Base-by-base conservation (phyloP, 2,797 vertebrate genomes). In the Chromobotia macracanthus region DNA sequence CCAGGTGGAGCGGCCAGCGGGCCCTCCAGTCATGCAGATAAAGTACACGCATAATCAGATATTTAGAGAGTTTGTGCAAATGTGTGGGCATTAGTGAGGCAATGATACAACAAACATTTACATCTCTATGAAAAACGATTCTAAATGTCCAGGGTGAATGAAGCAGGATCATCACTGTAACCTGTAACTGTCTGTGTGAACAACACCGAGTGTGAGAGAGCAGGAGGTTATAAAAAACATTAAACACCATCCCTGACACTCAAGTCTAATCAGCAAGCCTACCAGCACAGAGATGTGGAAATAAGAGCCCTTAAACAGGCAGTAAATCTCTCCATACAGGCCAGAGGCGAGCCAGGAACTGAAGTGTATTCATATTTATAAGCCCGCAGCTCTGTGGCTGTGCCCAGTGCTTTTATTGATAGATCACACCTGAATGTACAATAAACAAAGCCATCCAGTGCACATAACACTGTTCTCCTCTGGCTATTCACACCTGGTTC, bases 301-400 rank as follows among this genome's bases (percentile, higher is more conserved):
- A 85, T 85, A 79, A 85, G 80, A 82, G 84, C 64, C 83, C 79
- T 85, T 84, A 84, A 87, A 83, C 41, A 66, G 77, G 76, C 79
- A 56, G 84, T 85, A 85, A 85, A 87, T 87, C 82, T 83, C 41
- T 38, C 19, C 23, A 70, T 81, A 81, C 83, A 71, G 72, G 80
- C 80, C 55, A 50, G 38, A 10, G 70, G 81, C 72, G 31, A 74
- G 71, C 64, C 73, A 44, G 35, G 69, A 76, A 76, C 74, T 55
- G 74, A 76, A 73, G 83, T 19, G 72, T 68, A 84, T 87, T 85
- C 77, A 84, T 85, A 85, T 87, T 87, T 81, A 87, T 85, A 71
- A 70, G 78, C 74, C 67, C 16, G 60, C 58, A 10, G 51, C 72
- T 70, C 67, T n/a, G 46, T 58, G 46, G 35, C 9, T 9, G 15